phyloP scores from a whole-genome alignment of 2,113 vertebrate species.

The Pavo muticus region DNA sequence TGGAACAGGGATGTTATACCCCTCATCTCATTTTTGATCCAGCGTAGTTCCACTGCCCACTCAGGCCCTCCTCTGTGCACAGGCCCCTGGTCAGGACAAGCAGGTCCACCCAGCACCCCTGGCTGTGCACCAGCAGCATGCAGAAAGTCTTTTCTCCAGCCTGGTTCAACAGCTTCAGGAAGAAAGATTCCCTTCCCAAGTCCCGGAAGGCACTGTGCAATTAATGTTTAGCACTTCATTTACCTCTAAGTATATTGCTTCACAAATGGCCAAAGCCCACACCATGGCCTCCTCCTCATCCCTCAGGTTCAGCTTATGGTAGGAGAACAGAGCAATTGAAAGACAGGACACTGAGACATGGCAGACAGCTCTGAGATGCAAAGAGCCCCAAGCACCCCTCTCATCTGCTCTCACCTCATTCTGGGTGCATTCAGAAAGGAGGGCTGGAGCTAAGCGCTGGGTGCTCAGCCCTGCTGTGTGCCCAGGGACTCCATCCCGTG shows the following conservation, averaged over 20 bases:
- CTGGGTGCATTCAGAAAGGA: background rate
- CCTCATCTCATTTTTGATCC: background rate
- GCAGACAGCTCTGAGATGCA: background rate
- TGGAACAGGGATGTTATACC: background rate
- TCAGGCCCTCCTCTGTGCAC: background rate
- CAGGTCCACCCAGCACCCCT: background rate
- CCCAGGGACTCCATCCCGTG: background rate
- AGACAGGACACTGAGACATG: background rate
- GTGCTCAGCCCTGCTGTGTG: background rate
- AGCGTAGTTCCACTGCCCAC: background rate
- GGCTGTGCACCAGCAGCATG: background rate
- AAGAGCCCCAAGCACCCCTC: accelerated
- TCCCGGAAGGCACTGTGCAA: background rate
- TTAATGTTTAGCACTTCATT: background rate
- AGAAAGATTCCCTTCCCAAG: background rate
- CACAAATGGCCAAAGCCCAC: background rate
- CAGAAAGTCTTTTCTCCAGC: background rate
- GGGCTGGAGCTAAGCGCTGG: background rate
- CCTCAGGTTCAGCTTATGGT: background rate
- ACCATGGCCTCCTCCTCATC: background rate
- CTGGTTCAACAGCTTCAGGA: background rate
- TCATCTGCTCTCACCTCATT: background rate
- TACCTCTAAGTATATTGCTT: background rate
- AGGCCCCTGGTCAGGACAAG: background rate
- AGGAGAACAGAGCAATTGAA: background rate